phyloP scores from a whole-genome alignment of 2,113 vertebrate species.

The Lepus americanus region DNA sequence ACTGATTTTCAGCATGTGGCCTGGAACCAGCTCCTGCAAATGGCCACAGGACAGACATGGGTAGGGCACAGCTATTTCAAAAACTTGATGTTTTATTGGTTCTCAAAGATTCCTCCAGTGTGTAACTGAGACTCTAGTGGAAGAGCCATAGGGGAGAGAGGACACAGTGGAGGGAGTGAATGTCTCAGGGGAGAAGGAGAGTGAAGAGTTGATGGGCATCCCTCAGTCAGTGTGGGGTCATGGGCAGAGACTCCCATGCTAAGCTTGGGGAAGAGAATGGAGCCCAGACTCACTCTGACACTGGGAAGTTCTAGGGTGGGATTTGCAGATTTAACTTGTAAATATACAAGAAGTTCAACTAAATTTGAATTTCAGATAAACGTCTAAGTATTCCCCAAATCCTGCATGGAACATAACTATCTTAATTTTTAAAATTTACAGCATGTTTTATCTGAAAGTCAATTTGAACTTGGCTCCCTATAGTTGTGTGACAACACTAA shows the following conservation, averaged over 20 bases:
- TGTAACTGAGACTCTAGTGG: neutral
- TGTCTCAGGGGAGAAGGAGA: neutral
- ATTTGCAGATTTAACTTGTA: neutral
- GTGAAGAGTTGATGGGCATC: neutral
- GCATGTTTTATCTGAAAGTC: neutral
- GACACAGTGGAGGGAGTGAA: neutral
- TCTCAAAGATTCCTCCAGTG: neutral
- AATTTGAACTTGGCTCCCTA: neutral
- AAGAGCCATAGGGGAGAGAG: neutral
- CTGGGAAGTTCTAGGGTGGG: neutral
- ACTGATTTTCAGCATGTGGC: neutral
- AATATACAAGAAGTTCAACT: neutral
- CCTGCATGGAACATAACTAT: neutral
- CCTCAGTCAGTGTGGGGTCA: neutral
- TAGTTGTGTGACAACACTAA: neutral
- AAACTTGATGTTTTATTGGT: neutral
- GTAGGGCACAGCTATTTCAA: too few species aligned
- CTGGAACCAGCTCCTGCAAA: neutral
- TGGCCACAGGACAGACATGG: fast-evolving
- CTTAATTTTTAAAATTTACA: neutral
- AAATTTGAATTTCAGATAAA: neutral
- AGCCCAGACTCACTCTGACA: fast-evolving
- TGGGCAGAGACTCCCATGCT: neutral
- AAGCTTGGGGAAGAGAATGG: too few species aligned
- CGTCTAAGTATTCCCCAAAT: neutral